Evolutionary conservation across 2,113 vertebrate genomes (phyloP).

Genomic region (Macquaria ambigua): DNA sequence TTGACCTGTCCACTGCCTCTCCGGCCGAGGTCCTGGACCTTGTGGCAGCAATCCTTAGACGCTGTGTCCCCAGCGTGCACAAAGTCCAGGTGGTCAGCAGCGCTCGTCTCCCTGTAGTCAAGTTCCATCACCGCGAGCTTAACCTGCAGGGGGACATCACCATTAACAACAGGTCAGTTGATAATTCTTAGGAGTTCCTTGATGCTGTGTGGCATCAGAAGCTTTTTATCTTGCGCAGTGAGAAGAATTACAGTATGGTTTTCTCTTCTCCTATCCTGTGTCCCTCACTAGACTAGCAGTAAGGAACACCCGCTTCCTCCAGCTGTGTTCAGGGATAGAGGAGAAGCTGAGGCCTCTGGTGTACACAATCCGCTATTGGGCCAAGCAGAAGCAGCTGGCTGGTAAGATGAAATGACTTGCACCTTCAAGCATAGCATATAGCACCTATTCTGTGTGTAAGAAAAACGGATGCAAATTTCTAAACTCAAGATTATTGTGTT

Average conservation of each 20-base stretch:
- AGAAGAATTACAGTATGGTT: neutral
- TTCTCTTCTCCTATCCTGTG: neutral
- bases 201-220: neutral
- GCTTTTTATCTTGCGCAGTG: neutral
- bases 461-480: neutral
- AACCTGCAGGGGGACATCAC: conserved; percentile 91
- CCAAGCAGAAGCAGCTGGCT: conserved; percentile 89
- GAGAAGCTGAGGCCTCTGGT: conserved; percentile 88
- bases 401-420: conserved; percentile 79
- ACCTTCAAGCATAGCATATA: too few relatives aligned
- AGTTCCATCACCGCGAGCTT: conserved; percentile 91
- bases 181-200: neutral
- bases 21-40: conserved; percentile 87
- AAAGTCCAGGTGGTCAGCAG: conserved; percentile 88
- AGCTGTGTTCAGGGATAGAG: conserved; percentile 88
- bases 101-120: conserved; percentile 91
- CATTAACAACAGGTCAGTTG: conserved; percentile 89
- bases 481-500: neutral
- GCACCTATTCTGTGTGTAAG: neutral
- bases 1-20: conserved; percentile 82
- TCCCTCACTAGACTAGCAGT: conserved; percentile 86
- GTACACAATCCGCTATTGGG: conserved; percentile 90
- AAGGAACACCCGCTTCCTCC: conserved; percentile 92
- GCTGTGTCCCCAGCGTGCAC: conserved; percentile 92
- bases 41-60: conserved; percentile 88